Evolutionary conservation across 1,140 invertebrate species (phyloP), one percentile per base, ranked within the genome.

Genomic region (Ptiloglossa arizonensis): DNA sequence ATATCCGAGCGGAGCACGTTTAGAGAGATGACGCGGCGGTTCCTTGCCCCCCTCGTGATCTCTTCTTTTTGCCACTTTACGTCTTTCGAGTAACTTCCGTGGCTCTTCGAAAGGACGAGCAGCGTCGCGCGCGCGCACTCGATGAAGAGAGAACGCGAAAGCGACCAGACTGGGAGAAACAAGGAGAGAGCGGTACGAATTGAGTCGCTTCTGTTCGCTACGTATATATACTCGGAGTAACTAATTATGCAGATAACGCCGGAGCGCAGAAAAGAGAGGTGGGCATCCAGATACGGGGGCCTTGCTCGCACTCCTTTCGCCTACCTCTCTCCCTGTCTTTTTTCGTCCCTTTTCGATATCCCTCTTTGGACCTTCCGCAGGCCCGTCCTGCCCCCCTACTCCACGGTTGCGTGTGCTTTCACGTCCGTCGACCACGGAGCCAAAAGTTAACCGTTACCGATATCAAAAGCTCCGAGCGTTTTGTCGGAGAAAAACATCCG

Each of bases 181-280:
- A 35, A 32, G 13, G 19, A 59, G n/a, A 50, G 35, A 15, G 54
- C 72, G 35, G 71, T 83, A 82, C 83, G 86, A 85, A 90, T 90
- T 89, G 87, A 90, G 85, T 88, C 84, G 83, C 87, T 84, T 41
- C 85, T 76, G 86, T 89, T 86, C 74, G 83, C 79, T 72, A 70
- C 52, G 69, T 84, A 77, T 74, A 86, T 71, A 79, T 75, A 81
- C 79, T 72, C 64, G 32, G 44, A 87, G 85, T 89, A 90, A 90
- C 88, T 90, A 90, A 90, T 90, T 90, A 90, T 89, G 81, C 87
- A 88, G 89, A 90, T 90, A 89, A 89, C 85, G 80, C 62, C 46
- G 81, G 78, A 70, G 80, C 77, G 83, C 83, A 69, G 85, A 86
- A 84, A 80, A 86, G 79, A 59, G 59, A 29, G 68, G 83, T 66